A percentile compares a stretch with the other conserved stretches of the same genome.
Evolutionary conservation across 2,797 vertebrate genomes (phyloP).

Genomic region (Apodemus agrarius): DNA sequence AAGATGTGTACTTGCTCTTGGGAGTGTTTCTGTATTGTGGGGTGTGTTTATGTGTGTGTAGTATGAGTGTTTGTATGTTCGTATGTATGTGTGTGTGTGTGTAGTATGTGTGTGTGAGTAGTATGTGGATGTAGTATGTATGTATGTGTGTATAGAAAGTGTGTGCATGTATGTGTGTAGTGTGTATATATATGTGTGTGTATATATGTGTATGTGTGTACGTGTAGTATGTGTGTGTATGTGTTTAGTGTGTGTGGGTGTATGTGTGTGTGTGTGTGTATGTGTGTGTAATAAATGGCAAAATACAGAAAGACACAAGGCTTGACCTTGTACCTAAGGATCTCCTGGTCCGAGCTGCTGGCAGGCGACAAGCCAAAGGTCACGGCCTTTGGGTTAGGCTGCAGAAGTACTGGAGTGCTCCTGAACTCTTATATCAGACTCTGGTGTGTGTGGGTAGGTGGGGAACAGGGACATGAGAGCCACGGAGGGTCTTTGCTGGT

Average conservation of each 20-base stretch:
- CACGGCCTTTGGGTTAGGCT: not conserved
- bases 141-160: no score
- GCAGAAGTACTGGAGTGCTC: not conserved
- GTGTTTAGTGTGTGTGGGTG: not conserved
- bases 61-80: no score
- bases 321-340: slow-evolving; percentile 10
- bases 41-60: not conserved
- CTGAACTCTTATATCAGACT: not conserved
- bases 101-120: not conserved
- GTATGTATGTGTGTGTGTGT: not conserved
- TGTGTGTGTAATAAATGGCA: not conserved
- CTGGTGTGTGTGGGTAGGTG: not conserved
- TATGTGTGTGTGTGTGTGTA: not conserved
- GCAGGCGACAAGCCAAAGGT: not conserved
- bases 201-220: not conserved
- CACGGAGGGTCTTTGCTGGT: not conserved
- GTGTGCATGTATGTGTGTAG: no score
- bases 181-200: not conserved
- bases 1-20: not conserved
- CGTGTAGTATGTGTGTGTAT: not conserved
- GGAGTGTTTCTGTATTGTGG: not conserved
- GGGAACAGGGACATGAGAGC: not conserved
- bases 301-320: not conserved
- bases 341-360: not conserved
- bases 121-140: not conserved